These are phyloP conservation scores for Cactoblastis cactorum DNA, from an alignment of 2,888 invertebrate genomes.

Conservation along the genomic window DNA sequence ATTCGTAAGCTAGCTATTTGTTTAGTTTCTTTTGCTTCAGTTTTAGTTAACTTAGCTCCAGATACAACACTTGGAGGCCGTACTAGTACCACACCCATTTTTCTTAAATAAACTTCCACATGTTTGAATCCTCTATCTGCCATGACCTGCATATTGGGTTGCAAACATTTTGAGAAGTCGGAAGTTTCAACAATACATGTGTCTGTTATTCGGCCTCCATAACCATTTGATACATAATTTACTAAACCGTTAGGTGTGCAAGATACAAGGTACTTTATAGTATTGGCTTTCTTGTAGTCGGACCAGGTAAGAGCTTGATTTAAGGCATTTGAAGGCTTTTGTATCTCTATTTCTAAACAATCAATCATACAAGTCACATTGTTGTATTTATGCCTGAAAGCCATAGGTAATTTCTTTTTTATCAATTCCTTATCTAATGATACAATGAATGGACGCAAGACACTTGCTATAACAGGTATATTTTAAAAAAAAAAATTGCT, in stretches of 20 bases:
- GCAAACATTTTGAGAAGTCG: constrained; percentile 7
- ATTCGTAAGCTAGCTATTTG: constrained; percentile 16
- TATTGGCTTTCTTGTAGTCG: too few relatives aligned
- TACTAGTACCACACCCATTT: constrained; percentile 13
- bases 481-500: too few relatives aligned
- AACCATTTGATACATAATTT: constrained; percentile 30
- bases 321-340: constrained; percentile 31
- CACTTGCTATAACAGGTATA: too few relatives aligned
- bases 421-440: too few relatives aligned
- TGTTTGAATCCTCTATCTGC: constrained; percentile 15
- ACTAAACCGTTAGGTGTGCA: constrained; percentile 26
- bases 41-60: constrained; percentile 14
- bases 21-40: constrained; percentile 13
- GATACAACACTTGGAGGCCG: constrained; percentile 17
- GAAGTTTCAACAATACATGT: constrained; percentile 17
- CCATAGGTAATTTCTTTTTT: too few relatives aligned
- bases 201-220: constrained; percentile 25
- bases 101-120: constrained; percentile 13
- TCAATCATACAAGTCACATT: constrained; percentile 35
- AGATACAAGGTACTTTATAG: too few relatives aligned
- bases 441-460: too few relatives aligned
- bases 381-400: constrained; percentile 15
- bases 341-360: constrained; percentile 38
- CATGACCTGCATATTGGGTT: not conserved
- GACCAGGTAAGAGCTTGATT: too few relatives aligned